phyloP scores from a whole-genome alignment of 1,140 invertebrate species.

The Brachionus koreanus region DNA sequence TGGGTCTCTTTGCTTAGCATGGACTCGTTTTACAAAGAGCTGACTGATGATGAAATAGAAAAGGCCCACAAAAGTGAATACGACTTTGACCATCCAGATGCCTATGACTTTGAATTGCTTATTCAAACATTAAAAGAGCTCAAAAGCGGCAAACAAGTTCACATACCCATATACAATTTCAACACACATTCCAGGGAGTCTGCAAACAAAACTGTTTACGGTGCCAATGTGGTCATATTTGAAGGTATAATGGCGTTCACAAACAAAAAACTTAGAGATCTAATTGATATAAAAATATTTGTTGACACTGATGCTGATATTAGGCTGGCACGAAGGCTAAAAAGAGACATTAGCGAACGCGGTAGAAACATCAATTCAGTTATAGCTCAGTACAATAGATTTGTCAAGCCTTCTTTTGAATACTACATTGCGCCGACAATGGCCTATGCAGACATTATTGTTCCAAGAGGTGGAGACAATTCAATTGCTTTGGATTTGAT shows the following conservation, averaged over 20 bases:
- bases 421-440: slow-evolving; percentile 89
- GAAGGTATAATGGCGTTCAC: no score
- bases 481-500: slow-evolving; percentile 93
- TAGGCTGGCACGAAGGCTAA: slow-evolving; percentile 81
- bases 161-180: slow-evolving; percentile 86
- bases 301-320: no score
- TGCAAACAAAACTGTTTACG: slow-evolving; percentile 89
- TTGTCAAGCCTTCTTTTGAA: slow-evolving; percentile 94
- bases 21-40: slow-evolving; percentile 86
- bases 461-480: slow-evolving; percentile 80
- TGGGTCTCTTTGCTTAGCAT: no score
- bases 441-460: no score
- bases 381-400: slow-evolving; percentile 87
- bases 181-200: slow-evolving; percentile 84
- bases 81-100: slow-evolving; percentile 99
- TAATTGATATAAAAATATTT: slow-evolving; percentile 65
- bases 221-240: no score
- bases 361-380: slow-evolving; percentile 92
- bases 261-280: slow-evolving; percentile 73
- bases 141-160: slow-evolving; percentile 76
- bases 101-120: slow-evolving; percentile 93
- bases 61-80: slow-evolving; percentile 82
- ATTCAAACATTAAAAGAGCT: slow-evolving; percentile 77
- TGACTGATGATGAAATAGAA: slow-evolving; percentile 86
- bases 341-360: slow-evolving; percentile 85